Conservation (phyloP, 2,888 invertebrate species). For the Cataglyphis altisquamis region DNA sequence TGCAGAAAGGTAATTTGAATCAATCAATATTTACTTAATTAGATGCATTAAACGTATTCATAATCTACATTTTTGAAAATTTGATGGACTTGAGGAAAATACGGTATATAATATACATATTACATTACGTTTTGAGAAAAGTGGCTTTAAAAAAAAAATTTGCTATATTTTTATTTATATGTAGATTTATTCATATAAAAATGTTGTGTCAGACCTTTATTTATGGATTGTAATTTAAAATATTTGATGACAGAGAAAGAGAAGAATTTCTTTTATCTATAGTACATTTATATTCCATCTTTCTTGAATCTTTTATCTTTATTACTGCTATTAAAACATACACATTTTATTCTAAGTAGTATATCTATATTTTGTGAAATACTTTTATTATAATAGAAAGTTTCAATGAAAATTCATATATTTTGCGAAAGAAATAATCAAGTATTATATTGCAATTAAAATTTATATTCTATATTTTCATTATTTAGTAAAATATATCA, state of each 20-base stretch:
- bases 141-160: neutral
- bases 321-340: neutral
- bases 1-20: conserved; percentile 17
- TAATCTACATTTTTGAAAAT: neutral
- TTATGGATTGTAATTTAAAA: conserved; percentile 1
- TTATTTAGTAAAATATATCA: neutral
- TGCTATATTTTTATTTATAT: conserved; percentile 25
- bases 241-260: conserved; percentile 19
- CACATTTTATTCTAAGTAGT: neutral
- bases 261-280: neutral
- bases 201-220: neutral
- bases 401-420: conserved; percentile 10
- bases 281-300: neutral
- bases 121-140: neutral
- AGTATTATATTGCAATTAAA: neutral
- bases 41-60: conserved; percentile 8
- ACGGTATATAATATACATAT: neutral
- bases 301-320: neutral
- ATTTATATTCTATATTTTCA: conserved; percentile 10
- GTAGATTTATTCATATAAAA: conserved; percentile 24
- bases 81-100: neutral
- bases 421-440: neutral
- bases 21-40: conserved; percentile 24
- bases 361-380: neutral
- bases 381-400: neutral